Conservation (phyloP, 2,797 vertebrate genomes). For the Molothrus aeneus region DNA sequence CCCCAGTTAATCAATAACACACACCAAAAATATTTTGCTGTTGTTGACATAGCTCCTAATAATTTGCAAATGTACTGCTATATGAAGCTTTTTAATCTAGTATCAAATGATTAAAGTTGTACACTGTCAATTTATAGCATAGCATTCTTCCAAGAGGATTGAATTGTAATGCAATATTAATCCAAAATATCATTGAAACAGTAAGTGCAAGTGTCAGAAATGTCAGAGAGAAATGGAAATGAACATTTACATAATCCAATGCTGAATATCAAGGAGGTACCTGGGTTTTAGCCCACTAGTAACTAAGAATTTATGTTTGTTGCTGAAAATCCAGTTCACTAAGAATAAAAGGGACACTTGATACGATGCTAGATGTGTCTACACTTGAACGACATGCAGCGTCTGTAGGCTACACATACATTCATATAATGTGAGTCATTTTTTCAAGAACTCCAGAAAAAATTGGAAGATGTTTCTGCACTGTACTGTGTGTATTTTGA, state of each 20-base stretch:
- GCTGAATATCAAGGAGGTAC: neutral
- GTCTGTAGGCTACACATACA: neutral
- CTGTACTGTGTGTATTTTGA: neutral
- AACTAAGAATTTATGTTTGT: neutral
- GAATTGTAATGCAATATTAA: slow-evolving; percentile 4
- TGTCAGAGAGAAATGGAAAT: neutral
- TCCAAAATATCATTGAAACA: neutral
- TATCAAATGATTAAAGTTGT: neutral
- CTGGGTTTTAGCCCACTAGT: neutral
- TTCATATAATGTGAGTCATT: neutral
- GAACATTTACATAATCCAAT: neutral
- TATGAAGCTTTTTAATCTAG: neutral
- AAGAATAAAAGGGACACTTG: neutral
- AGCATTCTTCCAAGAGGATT: slow-evolving; percentile 42
- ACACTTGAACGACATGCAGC: neutral
- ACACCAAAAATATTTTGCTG: neutral
- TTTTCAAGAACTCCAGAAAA: neutral
- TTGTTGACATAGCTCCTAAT: neutral
- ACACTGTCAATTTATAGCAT: neutral
- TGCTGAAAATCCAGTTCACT: neutral
- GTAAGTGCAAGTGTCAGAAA: slow-evolving; percentile 13
- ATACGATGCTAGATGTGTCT: neutral
- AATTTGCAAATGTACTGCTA: neutral
- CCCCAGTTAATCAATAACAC: neutral
- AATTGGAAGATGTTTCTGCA: neutral